phyloP scores from a whole-genome alignment of 2,888 invertebrate species.

The Drosophila rellima region DNA sequence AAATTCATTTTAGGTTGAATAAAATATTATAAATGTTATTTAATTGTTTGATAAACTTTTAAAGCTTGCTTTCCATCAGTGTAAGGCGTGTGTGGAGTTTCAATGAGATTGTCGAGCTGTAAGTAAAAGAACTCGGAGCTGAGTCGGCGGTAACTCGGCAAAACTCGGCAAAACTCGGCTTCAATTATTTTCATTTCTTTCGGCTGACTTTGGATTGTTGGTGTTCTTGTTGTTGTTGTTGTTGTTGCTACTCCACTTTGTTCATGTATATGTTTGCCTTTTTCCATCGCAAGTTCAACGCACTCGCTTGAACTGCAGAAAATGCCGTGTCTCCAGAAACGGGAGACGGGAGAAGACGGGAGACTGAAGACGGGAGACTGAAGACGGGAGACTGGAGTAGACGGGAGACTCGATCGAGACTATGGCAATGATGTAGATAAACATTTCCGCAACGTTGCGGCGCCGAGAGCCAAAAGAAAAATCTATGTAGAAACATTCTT shows the following conservation, averaged over 20 bases:
- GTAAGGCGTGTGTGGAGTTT: slow-evolving; percentile 52
- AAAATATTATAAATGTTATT: too few species aligned
- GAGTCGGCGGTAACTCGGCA: slow-evolving; percentile 23
- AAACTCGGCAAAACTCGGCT: slow-evolving; percentile 20
- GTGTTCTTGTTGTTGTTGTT: slow-evolving; percentile 20
- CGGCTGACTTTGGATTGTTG: slow-evolving; percentile 18
- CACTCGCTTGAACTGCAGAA: slow-evolving; percentile 82
- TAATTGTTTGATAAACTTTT: too few species aligned
- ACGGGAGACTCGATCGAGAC: slow-evolving; percentile 29
- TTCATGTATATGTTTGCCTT: slow-evolving; percentile 55
- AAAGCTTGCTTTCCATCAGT: not conserved
- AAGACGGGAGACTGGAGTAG: not conserved
- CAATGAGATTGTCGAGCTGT: slow-evolving; percentile 46
- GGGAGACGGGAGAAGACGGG: not conserved
- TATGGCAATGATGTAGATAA: slow-evolving; percentile 67
- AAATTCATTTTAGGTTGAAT: too few species aligned
- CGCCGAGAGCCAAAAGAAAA: slow-evolving; percentile 57
- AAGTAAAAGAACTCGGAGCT: slow-evolving; percentile 13
- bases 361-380: not conserved
- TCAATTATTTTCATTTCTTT: slow-evolving; percentile 48
- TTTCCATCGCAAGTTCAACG: slow-evolving; percentile 78
- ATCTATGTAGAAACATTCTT: slow-evolving; percentile 80
- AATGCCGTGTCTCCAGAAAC: slow-evolving; percentile 1
- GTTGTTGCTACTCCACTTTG: slow-evolving; percentile 73
- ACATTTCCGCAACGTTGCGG: slow-evolving; percentile 74